A percentile compares a stretch with the other conserved stretches of the same genome.
phyloP scores from a whole-genome alignment of 2,888 invertebrate genomes.

The Polyommatus icarus region DNA sequence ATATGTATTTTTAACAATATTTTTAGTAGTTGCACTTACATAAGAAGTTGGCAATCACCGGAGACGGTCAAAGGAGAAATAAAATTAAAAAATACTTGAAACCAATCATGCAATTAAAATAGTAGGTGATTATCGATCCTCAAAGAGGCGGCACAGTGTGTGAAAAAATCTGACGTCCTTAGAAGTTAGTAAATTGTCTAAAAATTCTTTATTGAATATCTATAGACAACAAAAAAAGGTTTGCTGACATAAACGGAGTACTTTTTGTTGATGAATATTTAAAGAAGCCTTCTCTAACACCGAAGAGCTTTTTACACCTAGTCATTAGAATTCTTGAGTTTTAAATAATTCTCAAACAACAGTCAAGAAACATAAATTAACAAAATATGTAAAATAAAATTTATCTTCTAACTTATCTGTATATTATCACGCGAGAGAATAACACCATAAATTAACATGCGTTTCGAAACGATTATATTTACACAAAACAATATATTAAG shows the following conservation, averaged over 20 bases:
- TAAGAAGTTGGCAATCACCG: not conserved
- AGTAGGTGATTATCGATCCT: not conserved
- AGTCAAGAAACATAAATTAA: not conserved
- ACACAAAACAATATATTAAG: slow-evolving; percentile 3
- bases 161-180: not conserved
- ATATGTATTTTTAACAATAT: no score
- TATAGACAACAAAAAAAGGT: not conserved
- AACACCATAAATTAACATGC: not conserved
- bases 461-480: not conserved
- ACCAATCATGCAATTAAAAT: not conserved
- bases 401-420: not conserved
- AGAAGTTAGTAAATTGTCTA: not conserved
- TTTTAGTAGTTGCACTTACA: not conserved
- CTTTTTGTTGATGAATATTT: not conserved
- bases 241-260: not conserved
- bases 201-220: not conserved
- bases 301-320: not conserved
- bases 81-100: not conserved
- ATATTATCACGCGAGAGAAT: not conserved
- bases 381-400: not conserved
- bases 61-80: not conserved
- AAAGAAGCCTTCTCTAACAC: not conserved
- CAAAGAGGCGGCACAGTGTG: not conserved
- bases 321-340: not conserved
- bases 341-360: no score